Conservation (phyloP, 2,888 invertebrate genomes). For the Torymus texanus region DNA sequence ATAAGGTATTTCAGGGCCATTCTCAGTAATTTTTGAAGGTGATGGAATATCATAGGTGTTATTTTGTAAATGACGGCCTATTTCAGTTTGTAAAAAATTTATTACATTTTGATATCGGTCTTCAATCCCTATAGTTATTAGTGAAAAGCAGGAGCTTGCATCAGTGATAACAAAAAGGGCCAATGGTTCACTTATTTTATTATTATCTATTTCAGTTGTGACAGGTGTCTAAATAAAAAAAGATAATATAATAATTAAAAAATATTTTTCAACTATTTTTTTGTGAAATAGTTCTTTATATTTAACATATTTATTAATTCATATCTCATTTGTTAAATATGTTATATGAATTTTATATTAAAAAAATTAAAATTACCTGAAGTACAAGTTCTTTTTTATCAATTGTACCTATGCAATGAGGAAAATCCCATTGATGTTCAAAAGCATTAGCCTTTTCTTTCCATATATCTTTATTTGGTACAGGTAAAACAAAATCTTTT, state of each 20-base stretch:
- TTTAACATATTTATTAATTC: too few species aligned
- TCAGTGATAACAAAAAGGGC: slow-evolving; percentile 24
- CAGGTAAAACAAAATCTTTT: slow-evolving; percentile 48
- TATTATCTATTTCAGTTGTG: slow-evolving; percentile 3
- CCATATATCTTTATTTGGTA: slow-evolving; percentile 43
- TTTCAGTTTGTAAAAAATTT: slow-evolving; percentile 9
- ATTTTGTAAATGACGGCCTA: slow-evolving; percentile 3
- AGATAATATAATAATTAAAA: neutral
- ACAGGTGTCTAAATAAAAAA: slow-evolving; percentile 3
- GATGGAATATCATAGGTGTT: slow-evolving; percentile 24
- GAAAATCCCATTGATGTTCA: slow-evolving; percentile 42
- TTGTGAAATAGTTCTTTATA: too few species aligned
- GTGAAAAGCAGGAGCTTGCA: slow-evolving; percentile 38
- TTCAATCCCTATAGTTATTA: slow-evolving; percentile 20
- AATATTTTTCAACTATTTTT: neutral
- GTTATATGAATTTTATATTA: neutral
- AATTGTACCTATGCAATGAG: slow-evolving; percentile 43
- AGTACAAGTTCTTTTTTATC: slow-evolving; percentile 27
- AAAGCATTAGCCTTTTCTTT: slow-evolving; percentile 29
- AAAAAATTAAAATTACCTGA: slow-evolving; percentile 26
- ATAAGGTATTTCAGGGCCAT: slow-evolving; percentile 31
- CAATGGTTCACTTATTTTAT: slow-evolving; percentile 9
- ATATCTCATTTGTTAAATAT: neutral
- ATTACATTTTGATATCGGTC: neutral
- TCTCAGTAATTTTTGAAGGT: neutral